These are phyloP conservation scores for Eulithis testata DNA, from an alignment of 2,888 invertebrate species.

Conservation along the genomic window DNA sequence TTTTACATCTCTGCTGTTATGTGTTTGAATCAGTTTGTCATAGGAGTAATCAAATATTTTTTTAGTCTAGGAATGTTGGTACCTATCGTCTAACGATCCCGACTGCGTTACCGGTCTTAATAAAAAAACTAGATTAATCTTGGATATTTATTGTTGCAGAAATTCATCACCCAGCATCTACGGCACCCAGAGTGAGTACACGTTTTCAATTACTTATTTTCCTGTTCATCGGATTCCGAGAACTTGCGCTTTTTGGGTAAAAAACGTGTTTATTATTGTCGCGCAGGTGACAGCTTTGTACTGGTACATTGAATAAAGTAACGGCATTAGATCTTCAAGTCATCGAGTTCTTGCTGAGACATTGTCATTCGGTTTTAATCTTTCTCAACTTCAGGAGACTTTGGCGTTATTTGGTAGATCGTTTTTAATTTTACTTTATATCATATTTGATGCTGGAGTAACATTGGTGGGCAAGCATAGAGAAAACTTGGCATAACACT, in stretches of 20 bases:
- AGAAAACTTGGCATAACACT: too few relatives aligned
- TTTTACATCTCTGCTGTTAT: too few relatives aligned
- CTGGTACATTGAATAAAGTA: slow-evolving; percentile 29
- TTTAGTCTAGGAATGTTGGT: too few relatives aligned
- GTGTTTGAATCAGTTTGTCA: too few relatives aligned
- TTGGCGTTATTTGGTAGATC: not conserved
- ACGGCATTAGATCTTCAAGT: slow-evolving; percentile 17
- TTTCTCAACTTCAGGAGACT: not conserved
- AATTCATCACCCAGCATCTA: slow-evolving; percentile 17
- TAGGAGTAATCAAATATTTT: too few relatives aligned
- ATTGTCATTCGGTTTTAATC: slow-evolving; percentile 21
- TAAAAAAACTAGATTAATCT: not conserved
- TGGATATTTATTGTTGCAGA: slow-evolving; percentile 34
- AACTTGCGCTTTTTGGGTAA: slow-evolving; percentile 34
- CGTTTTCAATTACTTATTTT: slow-evolving; percentile 36
- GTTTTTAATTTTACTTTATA: not conserved
- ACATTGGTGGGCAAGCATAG: too few relatives aligned
- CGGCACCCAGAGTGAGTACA: slow-evolving; percentile 36
- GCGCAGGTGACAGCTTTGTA: slow-evolving; percentile 26
- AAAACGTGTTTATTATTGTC: slow-evolving; percentile 31
- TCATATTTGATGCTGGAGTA: too few relatives aligned
- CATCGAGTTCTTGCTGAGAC: slow-evolving; percentile 27
- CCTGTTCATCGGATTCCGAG: slow-evolving; percentile 38
- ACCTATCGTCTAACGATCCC: too few relatives aligned
- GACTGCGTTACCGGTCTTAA: too few relatives aligned